Base-by-base conservation (phyloP, 2,797 vertebrate genomes). In the Allobates femoralis region DNA sequence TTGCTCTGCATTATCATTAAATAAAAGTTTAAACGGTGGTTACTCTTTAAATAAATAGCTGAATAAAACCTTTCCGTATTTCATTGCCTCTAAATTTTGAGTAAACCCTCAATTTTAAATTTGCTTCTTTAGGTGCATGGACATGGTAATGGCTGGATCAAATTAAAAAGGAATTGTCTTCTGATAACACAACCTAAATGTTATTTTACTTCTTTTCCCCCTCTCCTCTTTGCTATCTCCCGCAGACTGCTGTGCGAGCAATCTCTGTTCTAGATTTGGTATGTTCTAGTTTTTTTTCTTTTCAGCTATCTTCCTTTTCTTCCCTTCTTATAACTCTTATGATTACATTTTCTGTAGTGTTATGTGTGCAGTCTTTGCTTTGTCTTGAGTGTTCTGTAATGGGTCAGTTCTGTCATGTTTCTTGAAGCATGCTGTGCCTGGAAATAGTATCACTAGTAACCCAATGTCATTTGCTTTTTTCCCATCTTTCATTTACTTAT, bases 191-290 rank as follows among this genome's bases (percentile, higher is more conserved):
- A 88, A 89, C 82, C 90, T 89, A 90, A 90, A 91, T 79, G 91
- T 90, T 87, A 92, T 92, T 91, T 94, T 92, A 93, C 92, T 89
- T 90, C 94, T 91, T 92, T 94, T 92, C 74, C 93, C 91, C 92
- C 86, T 83, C 87, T 90, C 93, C 94, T 94, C 94, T 93, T 92
- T 94, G 91, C 93, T 93, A 89, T 92, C 94, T 95, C 97, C 98
- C 97, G 97, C 98, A 99, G 98, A 99, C 97, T 96, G 97, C 97
- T 98, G 93, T 99, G 95, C 97, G 97, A 97, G 97, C 98, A 97
- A 99, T 99, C 96, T 99, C 98, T 98, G 97, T 99, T 96, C 98
- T 99, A 99, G 98, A 99, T 95, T 99, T 99, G 98, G 98, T 99
- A 99, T 96, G 98, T 99, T 96, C 93, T 95, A 93, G 94, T 87